Evolutionary conservation across 2,888 invertebrate genomes (phyloP).

Genomic region (Drosophila nr. medialis): DNA sequence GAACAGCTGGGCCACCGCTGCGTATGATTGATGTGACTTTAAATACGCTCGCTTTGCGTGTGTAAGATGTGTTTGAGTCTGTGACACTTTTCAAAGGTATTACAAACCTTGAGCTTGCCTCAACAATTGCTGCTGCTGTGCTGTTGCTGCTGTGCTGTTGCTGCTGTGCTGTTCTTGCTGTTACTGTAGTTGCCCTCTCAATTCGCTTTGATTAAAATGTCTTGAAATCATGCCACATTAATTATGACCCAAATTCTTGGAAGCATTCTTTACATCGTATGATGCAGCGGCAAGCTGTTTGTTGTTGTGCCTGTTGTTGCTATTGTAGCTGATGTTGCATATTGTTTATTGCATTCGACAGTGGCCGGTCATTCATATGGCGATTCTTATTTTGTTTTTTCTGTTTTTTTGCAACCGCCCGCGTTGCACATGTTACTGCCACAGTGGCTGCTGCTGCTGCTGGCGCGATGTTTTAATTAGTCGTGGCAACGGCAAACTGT

Average conservation of each 20-base stretch:
- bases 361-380: conserved; percentile 82
- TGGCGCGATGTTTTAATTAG: conserved; percentile 84
- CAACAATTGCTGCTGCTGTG: conserved; percentile 8
- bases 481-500: conserved; percentile 79
- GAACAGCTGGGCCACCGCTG: conserved; percentile 80
- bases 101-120: conserved; percentile 40
- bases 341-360: conserved; percentile 79
- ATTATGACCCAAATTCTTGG: conserved; percentile 85
- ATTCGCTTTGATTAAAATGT: conserved; percentile 76
- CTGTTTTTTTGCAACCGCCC: conserved; percentile 54
- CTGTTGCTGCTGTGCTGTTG: conserved; percentile 2
- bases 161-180: conserved; percentile 9
- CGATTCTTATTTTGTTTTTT: conserved; percentile 5
- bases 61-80: conserved; percentile 13
- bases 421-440: conserved; percentile 60
- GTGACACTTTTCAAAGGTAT: conserved; percentile 64
- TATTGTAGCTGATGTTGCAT: conserved; percentile 56
- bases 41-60: conserved; percentile 50
- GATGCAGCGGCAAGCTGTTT: conserved; percentile 76
- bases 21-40: conserved; percentile 81
- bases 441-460: conserved; percentile 41
- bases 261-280: conserved; percentile 79
- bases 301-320: conserved; percentile 41
- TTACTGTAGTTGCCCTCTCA: conserved; percentile 45
- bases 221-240: conserved; percentile 85